A percentile compares a stretch with the other conserved stretches of the same genome.
Evolutionary conservation across 2,113 vertebrate genomes (phyloP).

Genomic region (Trinectes maculatus): DNA sequence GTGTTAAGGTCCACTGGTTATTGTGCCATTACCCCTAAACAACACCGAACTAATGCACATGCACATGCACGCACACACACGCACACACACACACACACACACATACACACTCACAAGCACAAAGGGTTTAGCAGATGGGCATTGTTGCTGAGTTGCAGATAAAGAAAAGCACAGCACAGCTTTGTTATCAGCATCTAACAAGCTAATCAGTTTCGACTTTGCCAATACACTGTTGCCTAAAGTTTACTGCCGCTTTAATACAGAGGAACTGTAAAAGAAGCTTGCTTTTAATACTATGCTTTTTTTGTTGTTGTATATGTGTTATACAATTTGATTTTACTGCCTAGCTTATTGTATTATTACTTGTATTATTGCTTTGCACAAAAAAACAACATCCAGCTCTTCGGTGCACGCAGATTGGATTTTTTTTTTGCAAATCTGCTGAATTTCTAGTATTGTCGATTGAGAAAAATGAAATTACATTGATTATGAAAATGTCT

Average conservation of each 20-base stretch:
- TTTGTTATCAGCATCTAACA: constrained; percentile 68
- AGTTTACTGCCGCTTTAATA: constrained; percentile 38
- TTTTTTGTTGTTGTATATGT: neutral
- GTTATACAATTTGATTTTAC: no score
- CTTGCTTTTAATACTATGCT: neutral
- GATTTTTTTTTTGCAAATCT: neutral
- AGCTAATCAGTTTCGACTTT: constrained; percentile 73
- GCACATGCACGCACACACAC: neutral
- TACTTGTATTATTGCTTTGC: no score
- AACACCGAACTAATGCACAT: constrained; percentile 13
- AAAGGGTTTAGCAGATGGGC: constrained; percentile 65
- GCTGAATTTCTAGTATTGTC: neutral
- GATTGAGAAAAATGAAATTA: neutral
- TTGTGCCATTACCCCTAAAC: constrained; percentile 34
- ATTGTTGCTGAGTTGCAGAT: constrained; percentile 70
- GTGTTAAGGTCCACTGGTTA: constrained; percentile 60
- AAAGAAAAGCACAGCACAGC: constrained; percentile 67
- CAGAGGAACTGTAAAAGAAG: constrained; percentile 20
- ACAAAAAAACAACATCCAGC: no score
- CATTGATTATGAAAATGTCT: no score
- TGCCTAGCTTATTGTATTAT: no score
- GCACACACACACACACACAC: constrained; percentile 14
- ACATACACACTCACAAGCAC: constrained; percentile 18
- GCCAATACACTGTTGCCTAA: constrained; percentile 49
- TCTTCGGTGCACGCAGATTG: neutral